phyloP scores from a whole-genome alignment of 2,888 invertebrate species.

The Plebejus argus region DNA sequence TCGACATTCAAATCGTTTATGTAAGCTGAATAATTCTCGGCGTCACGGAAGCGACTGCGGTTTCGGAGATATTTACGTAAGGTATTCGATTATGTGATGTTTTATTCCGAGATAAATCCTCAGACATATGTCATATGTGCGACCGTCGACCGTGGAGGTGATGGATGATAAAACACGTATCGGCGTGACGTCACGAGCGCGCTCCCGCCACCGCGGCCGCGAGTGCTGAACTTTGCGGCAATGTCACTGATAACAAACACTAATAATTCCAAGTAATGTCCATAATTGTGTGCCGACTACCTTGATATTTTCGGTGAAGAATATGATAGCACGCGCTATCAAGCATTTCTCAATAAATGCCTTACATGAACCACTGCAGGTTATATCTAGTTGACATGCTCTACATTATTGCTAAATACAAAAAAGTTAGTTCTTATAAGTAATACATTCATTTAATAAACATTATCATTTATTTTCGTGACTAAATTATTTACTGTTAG shows the following conservation, averaged over 20 bases:
- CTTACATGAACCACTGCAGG: neutral
- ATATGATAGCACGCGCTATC: neutral
- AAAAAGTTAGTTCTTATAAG: neutral
- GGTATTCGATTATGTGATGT: neutral
- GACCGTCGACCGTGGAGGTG: constrained; percentile 28
- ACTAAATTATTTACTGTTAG: neutral
- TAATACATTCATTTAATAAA: neutral
- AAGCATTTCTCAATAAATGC: neutral
- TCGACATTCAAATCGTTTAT: constrained; percentile 17
- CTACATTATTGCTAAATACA: neutral
- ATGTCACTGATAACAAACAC: constrained; percentile 64
- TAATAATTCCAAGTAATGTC: constrained; percentile 57
- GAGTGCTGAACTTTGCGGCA: constrained; percentile 68
- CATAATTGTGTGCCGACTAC: constrained; percentile 25
- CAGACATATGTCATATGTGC: constrained; percentile 24
- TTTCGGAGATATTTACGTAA: constrained; percentile 7
- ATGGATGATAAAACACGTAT: constrained; percentile 62
- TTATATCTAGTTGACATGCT: neutral
- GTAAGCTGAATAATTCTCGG: constrained; percentile 1
- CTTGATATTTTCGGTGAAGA: constrained; percentile 7
- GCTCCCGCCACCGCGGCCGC: constrained; percentile 45
- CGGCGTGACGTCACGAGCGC: constrained; percentile 66
- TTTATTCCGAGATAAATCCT: constrained; percentile 21
- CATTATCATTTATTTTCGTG: neutral
- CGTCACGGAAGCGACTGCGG: neutral